Percentiles rank a stretch among this genome's conserved stretches.
Evolutionary conservation across 2,113 vertebrate genomes (phyloP).

Genomic region (Chionomys nivalis): DNA sequence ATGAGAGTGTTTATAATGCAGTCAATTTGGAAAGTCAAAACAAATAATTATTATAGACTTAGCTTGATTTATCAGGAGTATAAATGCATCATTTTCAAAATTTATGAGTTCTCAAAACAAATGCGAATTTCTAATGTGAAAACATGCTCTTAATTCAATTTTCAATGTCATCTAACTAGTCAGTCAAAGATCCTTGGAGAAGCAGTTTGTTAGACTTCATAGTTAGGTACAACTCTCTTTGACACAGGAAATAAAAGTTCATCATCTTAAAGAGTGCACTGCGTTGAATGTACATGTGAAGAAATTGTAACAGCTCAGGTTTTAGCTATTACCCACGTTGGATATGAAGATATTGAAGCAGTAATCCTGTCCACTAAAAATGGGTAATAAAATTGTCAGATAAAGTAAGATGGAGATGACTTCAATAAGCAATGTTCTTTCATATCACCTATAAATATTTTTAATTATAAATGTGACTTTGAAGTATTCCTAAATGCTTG

Average conservation of each 20-base stretch:
- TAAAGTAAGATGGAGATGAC: not conserved
- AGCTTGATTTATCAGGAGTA: conserved; percentile 60
- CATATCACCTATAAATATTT: not conserved
- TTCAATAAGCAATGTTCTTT: not conserved
- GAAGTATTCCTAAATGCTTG: not conserved
- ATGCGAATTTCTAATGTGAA: conserved; percentile 23
- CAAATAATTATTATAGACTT: conserved; percentile 53
- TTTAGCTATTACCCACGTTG: not conserved
- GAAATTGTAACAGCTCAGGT: not conserved
- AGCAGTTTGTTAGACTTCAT: not conserved
- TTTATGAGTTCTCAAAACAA: conserved; percentile 53
- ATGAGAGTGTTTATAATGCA: conserved; percentile 76
- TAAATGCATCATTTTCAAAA: conserved; percentile 52
- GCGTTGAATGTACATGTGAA: not conserved
- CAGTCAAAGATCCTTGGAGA: not conserved
- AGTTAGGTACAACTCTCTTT: not conserved
- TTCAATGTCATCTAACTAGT: not conserved
- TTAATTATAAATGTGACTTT: not conserved
- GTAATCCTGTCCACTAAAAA: not conserved
- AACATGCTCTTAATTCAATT: not conserved
- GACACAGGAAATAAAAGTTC: not conserved
- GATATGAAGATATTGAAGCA: not conserved
- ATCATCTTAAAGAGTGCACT: too few relatives aligned
- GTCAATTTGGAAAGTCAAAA: conserved; percentile 66
- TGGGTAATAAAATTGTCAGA: not conserved